Evolutionary conservation across 1,140 invertebrate species (phyloP).

Genomic region (Drosophila grimshawi): DNA sequence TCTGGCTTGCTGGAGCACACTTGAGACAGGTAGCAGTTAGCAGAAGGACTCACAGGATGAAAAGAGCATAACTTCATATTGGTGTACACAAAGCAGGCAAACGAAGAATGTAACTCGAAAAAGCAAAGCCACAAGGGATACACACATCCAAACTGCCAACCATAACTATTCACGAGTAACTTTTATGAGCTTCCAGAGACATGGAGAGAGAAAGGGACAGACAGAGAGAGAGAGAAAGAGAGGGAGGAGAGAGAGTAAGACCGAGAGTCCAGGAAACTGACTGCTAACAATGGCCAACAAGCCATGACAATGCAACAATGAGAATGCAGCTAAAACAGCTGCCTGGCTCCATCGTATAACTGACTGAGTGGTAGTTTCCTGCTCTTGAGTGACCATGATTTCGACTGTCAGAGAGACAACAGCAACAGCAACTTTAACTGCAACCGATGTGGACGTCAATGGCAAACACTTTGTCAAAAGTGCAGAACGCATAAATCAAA

Average conservation of each 20-base stretch:
- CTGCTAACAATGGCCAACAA: conserved; percentile 56
- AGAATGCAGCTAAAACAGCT: conserved; percentile 30
- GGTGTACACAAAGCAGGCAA: conserved; percentile 62
- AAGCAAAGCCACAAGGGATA: conserved; percentile 37
- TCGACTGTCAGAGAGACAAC: conserved; percentile 23
- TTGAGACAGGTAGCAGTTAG: conserved; percentile 33
- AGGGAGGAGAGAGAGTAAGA: background rate
- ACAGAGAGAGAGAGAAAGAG: background rate
- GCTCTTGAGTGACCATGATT: conserved; percentile 4
- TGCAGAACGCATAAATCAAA: conserved; percentile 73
- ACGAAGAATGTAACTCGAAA: conserved; percentile 40
- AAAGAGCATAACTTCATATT: conserved; percentile 56
- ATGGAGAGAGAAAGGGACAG: background rate
- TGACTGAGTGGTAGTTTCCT: conserved; percentile 7
- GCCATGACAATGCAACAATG: conserved; percentile 59
- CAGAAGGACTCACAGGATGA: conserved; percentile 13
- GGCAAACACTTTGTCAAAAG: conserved; percentile 78
- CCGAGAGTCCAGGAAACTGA: background rate
- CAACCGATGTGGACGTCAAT: conserved; percentile 49
- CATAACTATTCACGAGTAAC: conserved; percentile 56
- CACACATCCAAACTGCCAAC: conserved; percentile 39
- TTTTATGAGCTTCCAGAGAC: conserved; percentile 35
- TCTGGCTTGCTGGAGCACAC: conserved; percentile 27
- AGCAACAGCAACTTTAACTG: conserved; percentile 27
- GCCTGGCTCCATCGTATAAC: background rate